Base-by-base conservation (phyloP, 2,888 invertebrate genomes). In the Trachelus stipa region DNA sequence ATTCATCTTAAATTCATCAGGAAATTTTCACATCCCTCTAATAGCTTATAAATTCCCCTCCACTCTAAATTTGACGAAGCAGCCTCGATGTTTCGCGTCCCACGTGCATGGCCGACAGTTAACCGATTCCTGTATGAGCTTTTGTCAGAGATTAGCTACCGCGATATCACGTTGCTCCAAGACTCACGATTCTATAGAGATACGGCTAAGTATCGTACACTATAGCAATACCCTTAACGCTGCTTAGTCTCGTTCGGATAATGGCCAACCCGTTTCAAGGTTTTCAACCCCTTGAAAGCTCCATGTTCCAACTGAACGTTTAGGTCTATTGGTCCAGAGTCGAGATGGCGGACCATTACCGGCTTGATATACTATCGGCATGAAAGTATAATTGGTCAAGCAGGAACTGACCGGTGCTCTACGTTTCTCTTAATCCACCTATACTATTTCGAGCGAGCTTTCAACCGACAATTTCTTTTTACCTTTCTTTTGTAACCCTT, bases 301-400 rank as follows among this genome's bases (percentile, higher is more conserved):
- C 56, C 23, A 15, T 56, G 56, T 23, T 56, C 23, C 23, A 23
- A 23, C 56, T 71, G 75, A 83, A 80, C 85, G 82, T 83, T 84
- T 84, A 82, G 83, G 81, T 85, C 83, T 82, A 84, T 86, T 84
- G 84, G 85, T 83, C 80, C 81, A 77, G 80, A 80, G 83, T 81
- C 79, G 79, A 81, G 81, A 83, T 83, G 78, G 82, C 81, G 81
- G 83, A 80, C 89, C 88, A 89, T 90, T 90, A 90, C 86, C 85
- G 83, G 84, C 85, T 56, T 88, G 87, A 90, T 90, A 87, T 89
- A 90, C 90, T 90, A 89, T 87, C 88, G 85, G 85, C 84, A 85
- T 84, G 86, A 88, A 88, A 86, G 87, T 87, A 87, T 89, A 90
- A 89, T 88, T 88, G 87, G 77, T 79, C 82, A 78, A 83, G 79